Evolutionary conservation across 1,140 invertebrate species (phyloP).

Genomic region (Lethocerus indicus): DNA sequence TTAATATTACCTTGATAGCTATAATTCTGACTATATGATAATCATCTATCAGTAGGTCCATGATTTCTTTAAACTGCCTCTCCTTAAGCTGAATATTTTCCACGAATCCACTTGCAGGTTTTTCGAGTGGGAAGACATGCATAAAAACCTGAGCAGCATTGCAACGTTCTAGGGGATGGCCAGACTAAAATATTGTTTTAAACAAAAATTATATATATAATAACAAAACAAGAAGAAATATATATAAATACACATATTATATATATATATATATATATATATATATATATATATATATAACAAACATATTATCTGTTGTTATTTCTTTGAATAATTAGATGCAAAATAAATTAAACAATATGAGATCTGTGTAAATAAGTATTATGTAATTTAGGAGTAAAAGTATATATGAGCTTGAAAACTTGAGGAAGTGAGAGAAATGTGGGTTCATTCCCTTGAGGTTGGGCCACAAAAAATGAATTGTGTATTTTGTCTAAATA

Average conservation of each 20-base stretch:
- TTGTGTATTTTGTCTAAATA: not conserved
- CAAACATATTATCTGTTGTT: not conserved
- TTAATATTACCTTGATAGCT: conserved; percentile 15
- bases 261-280: not conserved
- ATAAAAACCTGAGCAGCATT: conserved; percentile 19
- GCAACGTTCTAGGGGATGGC: conserved; percentile 15
- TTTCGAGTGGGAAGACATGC: conserved; percentile 18
- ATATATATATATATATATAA: not conserved
- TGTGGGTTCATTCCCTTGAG: not conserved
- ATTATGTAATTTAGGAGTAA: too few species aligned
- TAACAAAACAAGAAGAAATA: not conserved
- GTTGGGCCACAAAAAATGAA: not conserved
- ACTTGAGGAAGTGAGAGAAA: not conserved
- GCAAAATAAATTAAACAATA: not conserved
- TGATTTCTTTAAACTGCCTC: conserved; percentile 17
- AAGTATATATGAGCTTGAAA: not conserved
- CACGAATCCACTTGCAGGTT: conserved; percentile 5
- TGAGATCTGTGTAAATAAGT: not conserved
- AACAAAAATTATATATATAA: not conserved
- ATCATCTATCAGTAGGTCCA: conserved; percentile 16
- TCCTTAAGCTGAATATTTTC: conserved; percentile 14
- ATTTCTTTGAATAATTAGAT: not conserved
- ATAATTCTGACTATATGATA: conserved; percentile 17
- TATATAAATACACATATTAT: not conserved
- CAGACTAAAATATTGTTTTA: conserved; percentile 14